These are phyloP conservation scores for Andrena fulva DNA, from an alignment of 2,888 invertebrate species.

Conservation along the genomic window DNA sequence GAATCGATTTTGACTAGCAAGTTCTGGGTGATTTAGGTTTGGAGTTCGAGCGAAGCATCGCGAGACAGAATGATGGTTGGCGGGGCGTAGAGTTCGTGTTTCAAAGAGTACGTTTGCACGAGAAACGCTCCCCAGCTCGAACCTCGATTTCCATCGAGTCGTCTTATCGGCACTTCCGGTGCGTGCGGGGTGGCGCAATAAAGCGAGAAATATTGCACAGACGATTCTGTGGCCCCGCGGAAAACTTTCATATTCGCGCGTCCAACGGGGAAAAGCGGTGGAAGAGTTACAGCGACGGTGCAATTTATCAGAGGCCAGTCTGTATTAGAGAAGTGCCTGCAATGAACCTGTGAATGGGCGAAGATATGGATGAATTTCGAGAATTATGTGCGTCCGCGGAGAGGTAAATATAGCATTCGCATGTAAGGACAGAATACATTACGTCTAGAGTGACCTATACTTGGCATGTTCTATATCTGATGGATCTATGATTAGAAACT, in stretches of 20 bases:
- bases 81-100: no score
- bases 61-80: no score
- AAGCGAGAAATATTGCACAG: conserved; percentile 34
- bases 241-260: conserved; percentile 29
- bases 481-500: no score
- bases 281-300: conserved; percentile 13
- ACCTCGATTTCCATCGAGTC: conserved; percentile 22
- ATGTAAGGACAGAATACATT: not conserved
- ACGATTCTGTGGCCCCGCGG: conserved; percentile 11
- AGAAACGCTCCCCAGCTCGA: conserved; percentile 1
- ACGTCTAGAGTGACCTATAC: not conserved
- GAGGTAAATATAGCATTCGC: no score
- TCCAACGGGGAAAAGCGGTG: not conserved
- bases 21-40: no score
- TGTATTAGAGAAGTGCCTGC: not conserved
- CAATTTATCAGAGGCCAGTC: conserved; percentile 20
- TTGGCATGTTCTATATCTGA: not conserved
- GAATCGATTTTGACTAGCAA: no score
- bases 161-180: conserved; percentile 29
- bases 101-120: not conserved
- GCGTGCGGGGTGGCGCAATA: conserved; percentile 27
- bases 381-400: not conserved
- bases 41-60: no score
- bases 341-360: not conserved
- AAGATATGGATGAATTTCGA: not conserved